Base-by-base conservation (phyloP, 2,797 vertebrate genomes). In the Microcaecilia unicolor region DNA sequence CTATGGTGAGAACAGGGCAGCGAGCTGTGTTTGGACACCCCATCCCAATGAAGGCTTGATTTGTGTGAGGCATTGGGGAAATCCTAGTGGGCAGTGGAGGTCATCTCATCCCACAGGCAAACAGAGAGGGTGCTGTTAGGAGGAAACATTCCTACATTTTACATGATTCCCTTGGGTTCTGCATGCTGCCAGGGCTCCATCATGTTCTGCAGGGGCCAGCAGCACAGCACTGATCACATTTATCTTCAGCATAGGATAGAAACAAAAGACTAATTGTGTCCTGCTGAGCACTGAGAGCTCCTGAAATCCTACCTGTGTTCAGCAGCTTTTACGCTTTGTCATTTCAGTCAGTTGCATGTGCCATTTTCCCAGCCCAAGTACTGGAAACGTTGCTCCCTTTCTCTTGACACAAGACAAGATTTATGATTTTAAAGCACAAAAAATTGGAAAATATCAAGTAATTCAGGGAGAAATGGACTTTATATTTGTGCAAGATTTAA, bases 71-170 rank as follows among this genome's bases (percentile, higher is more conserved):
- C 42, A 61, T 41, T 51, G 45, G 74, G 72, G 58, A 75, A 75
- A 75, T 57, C 55, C 48, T 70, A 64, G 67, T 31, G 67, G 9
- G 1, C 48, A 12, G 48, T 24, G 48, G 52, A 47, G 12, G 13
- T 76, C 60, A 35, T 61, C 64, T 70, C 65, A 38, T 34, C 44
- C 48, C 49, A 58, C 55, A 2, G 39, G 40, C 59, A 74, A 34
- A 83, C 76, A 81, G 77, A 76, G 61, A 44, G 24, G 20, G 52
- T 49, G 67, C 77, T 83, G 78, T 80, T 77, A 57, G 55, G 41
- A 45, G 37, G 58, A 52, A 67, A 22, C 74, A 59, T 72, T 76
- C 67, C 72, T 65, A 18, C 52, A 22, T 41, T 47, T 45, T 34
- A 53, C 64, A 24, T 11, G 20, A 12, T 55, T 78, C 78, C 74